Percentiles rank a stretch among this genome's conserved stretches.
phyloP scores from a whole-genome alignment of 2,888 invertebrate species.

The Andrena bucephala region DNA sequence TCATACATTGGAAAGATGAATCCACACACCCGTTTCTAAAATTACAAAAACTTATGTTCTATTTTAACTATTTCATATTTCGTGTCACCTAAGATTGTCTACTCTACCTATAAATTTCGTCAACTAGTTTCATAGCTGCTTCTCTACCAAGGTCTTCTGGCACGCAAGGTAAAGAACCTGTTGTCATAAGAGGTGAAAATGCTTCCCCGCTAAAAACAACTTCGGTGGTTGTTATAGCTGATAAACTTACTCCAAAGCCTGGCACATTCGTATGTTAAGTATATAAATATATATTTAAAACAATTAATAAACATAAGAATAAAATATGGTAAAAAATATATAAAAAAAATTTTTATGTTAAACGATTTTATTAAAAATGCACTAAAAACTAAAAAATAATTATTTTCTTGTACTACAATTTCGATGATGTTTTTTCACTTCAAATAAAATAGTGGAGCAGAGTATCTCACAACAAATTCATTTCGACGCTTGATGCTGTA shows the following conservation, averaged over 20 bases:
- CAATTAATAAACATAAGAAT: neutral
- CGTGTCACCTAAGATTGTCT: neutral
- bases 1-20: constrained; percentile 94
- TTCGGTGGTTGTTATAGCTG: constrained; percentile 96
- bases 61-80: neutral
- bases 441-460: no score
- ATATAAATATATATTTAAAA: neutral
- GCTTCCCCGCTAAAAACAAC: constrained; percentile 87
- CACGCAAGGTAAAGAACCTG: constrained; percentile 87
- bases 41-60: neutral
- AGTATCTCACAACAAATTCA: no score
- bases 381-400: no score
- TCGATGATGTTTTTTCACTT: no score
- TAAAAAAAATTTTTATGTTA: no score
- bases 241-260: constrained; percentile 95
- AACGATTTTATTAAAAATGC: no score
- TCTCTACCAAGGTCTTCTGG: constrained; percentile 97
- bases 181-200: constrained; percentile 81
- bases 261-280: constrained; percentile 67
- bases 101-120: constrained; percentile 91
- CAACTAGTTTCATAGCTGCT: constrained; percentile 92
- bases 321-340: neutral
- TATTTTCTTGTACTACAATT: no score
- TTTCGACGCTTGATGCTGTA: no score
- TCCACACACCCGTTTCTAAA: constrained; percentile 94